A percentile compares a stretch with the other conserved stretches of the same genome.
Evolutionary conservation across 92 coral and sea anemone genomes (phyloP).

Genomic region (Heliopora coerulea): DNA sequence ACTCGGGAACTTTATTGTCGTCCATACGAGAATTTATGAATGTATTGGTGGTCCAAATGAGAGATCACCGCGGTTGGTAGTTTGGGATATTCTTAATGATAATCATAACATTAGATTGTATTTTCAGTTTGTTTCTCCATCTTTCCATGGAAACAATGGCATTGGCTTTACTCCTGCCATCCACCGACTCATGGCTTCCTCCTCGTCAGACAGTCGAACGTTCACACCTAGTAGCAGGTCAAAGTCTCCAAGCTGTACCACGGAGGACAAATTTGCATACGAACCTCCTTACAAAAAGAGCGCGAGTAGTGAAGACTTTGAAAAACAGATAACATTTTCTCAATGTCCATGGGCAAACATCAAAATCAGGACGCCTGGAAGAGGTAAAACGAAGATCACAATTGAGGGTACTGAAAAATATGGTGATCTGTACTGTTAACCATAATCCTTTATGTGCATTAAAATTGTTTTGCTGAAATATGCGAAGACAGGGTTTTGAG

Average conservation of each 20-base stretch:
- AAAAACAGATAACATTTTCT: slow-evolving; percentile 11
- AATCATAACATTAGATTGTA: too few species aligned
- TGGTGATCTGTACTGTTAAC: too few species aligned
- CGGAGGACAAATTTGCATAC: slow-evolving; percentile 63
- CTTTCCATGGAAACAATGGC: slow-evolving; percentile 96
- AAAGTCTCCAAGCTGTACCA: slow-evolving; percentile 56
- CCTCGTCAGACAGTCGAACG: slow-evolving; percentile 8
- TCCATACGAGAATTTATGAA: too few species aligned
- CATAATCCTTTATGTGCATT: too few species aligned
- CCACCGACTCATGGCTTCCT: slow-evolving; percentile 19
- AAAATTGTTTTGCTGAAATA: too few species aligned
- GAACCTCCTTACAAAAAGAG: slow-evolving; percentile 90
- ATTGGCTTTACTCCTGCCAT: slow-evolving; percentile 73
- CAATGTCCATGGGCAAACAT: slow-evolving; percentile 38
- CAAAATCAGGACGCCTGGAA: slow-evolving; percentile 14
- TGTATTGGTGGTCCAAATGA: too few species aligned
- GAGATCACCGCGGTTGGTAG: too few species aligned
- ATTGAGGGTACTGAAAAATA: too few species aligned
- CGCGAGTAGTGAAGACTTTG: slow-evolving; percentile 58
- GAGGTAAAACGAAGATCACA: too few species aligned
- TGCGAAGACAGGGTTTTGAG: too few species aligned
- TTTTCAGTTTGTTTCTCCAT: slow-evolving; percentile 64
- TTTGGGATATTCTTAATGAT: too few species aligned
- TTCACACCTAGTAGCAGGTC: slow-evolving; percentile 24
- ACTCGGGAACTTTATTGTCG: too few species aligned